phyloP scores from a whole-genome alignment of 2,797 vertebrate genomes.

The Channa striata region DNA sequence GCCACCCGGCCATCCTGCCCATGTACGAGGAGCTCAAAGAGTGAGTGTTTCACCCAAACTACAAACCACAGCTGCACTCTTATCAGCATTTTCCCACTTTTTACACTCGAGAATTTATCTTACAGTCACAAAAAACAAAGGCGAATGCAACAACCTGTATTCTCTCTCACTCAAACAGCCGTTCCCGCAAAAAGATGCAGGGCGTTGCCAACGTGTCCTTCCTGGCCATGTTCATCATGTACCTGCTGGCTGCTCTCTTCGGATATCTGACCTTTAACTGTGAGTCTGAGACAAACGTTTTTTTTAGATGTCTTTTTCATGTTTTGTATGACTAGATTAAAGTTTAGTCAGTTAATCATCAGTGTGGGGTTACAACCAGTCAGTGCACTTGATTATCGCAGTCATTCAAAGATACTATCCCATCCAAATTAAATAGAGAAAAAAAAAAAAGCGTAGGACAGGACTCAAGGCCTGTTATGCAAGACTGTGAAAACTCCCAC shows the following conservation, averaged over 20 bases:
- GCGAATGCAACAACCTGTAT: background rate
- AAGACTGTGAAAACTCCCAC: constrained; percentile 58
- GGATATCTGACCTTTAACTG: constrained; percentile 98
- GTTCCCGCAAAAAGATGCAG: constrained; percentile 95
- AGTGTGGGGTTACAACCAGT: constrained; percentile 5
- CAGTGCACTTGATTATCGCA: background rate
- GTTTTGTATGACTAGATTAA: too few species aligned
- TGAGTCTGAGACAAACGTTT: constrained; percentile 84
- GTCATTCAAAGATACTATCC: background rate
- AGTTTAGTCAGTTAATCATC: background rate
- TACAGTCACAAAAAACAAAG: too few species aligned
- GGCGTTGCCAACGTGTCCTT: constrained; percentile 96
- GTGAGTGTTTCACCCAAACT: constrained; percentile 76
- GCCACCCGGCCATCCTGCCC: constrained; percentile 96
- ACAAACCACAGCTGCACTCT: background rate
- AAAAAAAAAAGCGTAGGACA: constrained; percentile 2
- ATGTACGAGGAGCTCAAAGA: constrained; percentile 98
- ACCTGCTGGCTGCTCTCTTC: constrained; percentile 95
- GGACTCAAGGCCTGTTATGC: constrained; percentile 24
- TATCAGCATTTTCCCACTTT: background rate
- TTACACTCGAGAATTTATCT: background rate
- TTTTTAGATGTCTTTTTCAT: too few species aligned
- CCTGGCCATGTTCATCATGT: constrained; percentile 97
- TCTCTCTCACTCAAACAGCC: constrained; percentile 78
- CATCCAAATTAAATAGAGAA: constrained; percentile 20